phyloP scores from a whole-genome alignment of 2,888 invertebrate species.

The Tenthredo scrophulariae region DNA sequence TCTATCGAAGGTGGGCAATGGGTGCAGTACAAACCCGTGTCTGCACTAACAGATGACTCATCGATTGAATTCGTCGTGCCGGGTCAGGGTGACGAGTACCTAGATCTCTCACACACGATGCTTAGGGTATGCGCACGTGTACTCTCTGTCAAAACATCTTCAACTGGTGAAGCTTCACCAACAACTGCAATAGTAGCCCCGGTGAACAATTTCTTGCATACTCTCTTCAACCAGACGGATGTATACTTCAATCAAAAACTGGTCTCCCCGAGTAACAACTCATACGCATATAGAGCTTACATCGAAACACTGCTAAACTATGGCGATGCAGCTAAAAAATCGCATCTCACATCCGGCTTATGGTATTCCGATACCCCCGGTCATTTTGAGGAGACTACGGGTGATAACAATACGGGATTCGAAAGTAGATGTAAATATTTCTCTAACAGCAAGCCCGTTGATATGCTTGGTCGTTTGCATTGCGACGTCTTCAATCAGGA shows the following conservation, averaged over 20 bases:
- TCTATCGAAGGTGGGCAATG: no score
- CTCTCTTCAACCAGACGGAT: constrained; percentile 63
- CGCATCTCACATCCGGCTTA: constrained; percentile 60
- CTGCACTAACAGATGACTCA: no score
- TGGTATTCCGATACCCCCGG: no score
- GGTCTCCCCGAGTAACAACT: constrained; percentile 62
- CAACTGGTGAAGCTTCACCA: no score
- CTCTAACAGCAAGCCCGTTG: constrained; percentile 1
- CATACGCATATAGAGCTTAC: constrained; percentile 64
- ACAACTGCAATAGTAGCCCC: constrained; percentile 58
- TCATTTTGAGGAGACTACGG: not conserved
- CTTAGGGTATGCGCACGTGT: no score
- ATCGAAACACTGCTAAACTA: constrained; percentile 64
- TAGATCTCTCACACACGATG: no score
- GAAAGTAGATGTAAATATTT: no score
- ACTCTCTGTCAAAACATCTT: no score
- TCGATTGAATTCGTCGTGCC: no score
- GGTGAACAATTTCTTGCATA: constrained; percentile 62
- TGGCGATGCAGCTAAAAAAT: constrained; percentile 57
- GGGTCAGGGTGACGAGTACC: no score
- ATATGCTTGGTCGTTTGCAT: constrained; percentile 56
- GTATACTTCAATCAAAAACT: constrained; percentile 65
- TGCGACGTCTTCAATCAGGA: constrained; percentile 58
- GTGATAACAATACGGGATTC: not conserved
- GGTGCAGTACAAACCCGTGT: no score